A percentile compares a stretch with the other conserved stretches of the same genome.
Evolutionary conservation across 2,113 vertebrate genomes (phyloP).

Genomic region (Anser cygnoides): DNA sequence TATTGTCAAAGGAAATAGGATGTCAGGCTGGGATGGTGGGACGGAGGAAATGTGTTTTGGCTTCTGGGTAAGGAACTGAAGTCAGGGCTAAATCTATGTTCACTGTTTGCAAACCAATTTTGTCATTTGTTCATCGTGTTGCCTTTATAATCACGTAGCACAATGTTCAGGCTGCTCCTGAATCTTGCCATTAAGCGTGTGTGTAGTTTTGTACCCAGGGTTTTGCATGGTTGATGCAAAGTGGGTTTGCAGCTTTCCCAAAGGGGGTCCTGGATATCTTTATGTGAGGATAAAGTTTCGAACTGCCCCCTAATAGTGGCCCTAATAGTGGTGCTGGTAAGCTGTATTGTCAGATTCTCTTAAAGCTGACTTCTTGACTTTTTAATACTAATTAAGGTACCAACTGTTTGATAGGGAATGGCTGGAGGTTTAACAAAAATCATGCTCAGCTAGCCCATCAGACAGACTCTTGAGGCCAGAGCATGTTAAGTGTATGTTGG

Average conservation of each 20-base stretch:
- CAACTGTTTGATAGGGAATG: neutral
- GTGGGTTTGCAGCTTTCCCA: neutral
- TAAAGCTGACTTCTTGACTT: neutral
- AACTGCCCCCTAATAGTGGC: neutral
- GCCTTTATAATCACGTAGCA: neutral
- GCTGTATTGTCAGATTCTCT: neutral
- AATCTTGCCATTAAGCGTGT: rapidly evolving
- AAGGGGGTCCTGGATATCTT: neutral
- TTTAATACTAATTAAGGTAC: neutral
- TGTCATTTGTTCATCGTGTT: neutral
- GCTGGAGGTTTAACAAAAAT: neutral
- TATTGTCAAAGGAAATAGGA: rapidly evolving
- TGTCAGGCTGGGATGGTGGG: neutral
- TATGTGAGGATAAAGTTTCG: neutral
- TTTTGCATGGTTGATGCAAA: neutral
- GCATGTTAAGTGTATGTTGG: neutral
- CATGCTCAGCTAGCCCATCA: neutral
- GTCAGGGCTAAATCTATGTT: neutral
- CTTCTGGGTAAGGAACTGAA: neutral
- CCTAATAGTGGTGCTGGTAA: neutral
- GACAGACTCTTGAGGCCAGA: neutral
- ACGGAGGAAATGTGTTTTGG: rapidly evolving
- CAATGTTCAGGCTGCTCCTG: neutral
- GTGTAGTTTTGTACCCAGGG: neutral
- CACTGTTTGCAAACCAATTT: neutral